These are phyloP conservation scores for Drosophila infuscata DNA, from an alignment of 2,888 invertebrate genomes.

Conservation along the genomic window DNA sequence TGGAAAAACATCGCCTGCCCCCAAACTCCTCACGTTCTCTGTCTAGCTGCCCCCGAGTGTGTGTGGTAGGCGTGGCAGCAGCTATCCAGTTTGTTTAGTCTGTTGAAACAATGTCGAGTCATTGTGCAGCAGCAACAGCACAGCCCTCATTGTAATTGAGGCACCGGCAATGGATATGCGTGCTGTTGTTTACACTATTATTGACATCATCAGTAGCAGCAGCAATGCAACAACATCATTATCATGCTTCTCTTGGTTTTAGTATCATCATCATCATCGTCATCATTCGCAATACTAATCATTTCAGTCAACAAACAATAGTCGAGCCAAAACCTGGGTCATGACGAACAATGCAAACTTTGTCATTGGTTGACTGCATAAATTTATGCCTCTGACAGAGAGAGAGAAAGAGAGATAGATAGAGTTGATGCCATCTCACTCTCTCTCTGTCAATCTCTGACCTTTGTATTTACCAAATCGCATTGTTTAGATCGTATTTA, in stretches of 20 bases:
- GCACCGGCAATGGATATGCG: conserved; percentile 37
- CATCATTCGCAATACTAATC: conserved; percentile 19
- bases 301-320: conserved; percentile 42
- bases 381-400: conserved; percentile 16
- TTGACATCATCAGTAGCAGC: conserved; percentile 62
- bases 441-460: background rate
- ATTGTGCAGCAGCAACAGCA: conserved; percentile 41
- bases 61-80: conserved; percentile 8
- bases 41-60: background rate
- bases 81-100: conserved; percentile 50
- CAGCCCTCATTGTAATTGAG: conserved; percentile 17
- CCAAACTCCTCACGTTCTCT: background rate
- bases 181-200: conserved; percentile 57
- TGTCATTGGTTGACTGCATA: conserved; percentile 57
- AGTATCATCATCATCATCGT: conserved; percentile 20
- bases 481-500: background rate
- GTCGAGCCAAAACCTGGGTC: conserved; percentile 32
- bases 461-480: background rate
- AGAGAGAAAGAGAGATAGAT: background rate
- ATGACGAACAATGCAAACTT: conserved; percentile 69
- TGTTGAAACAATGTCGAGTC: conserved; percentile 68
- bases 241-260: background rate
- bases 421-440: background rate
- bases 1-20: background rate
- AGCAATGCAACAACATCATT: conserved; percentile 22